Conservation (phyloP, 2,888 invertebrate genomes). For the Alentia gelatinosa region DNA sequence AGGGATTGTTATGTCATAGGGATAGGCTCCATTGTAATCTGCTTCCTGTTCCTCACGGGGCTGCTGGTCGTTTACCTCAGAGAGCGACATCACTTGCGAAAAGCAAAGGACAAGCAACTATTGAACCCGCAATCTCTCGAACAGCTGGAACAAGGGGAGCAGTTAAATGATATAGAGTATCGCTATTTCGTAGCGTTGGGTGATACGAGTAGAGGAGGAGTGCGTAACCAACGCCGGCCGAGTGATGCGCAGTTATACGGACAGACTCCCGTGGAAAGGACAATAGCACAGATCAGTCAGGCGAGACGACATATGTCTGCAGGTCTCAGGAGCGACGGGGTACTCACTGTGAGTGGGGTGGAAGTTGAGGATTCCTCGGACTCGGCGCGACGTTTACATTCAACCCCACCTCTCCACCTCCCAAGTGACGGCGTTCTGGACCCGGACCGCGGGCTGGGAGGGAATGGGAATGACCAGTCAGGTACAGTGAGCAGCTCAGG, state of each 20-base stretch:
- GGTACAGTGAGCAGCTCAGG: conserved; percentile 1
- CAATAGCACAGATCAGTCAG: background rate
- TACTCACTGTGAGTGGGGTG: background rate
- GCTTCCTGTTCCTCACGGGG: background rate
- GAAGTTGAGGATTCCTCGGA: background rate
- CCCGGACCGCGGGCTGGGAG: background rate
- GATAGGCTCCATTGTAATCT: background rate
- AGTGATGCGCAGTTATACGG: background rate
- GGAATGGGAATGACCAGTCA: background rate
- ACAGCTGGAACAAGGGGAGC: background rate
- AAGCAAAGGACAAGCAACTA: background rate
- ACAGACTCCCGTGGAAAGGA: background rate
- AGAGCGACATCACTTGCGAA: background rate
- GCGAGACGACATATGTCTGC: background rate
- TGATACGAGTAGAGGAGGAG: background rate
- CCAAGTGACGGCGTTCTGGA: background rate
- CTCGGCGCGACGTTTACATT: background rate
- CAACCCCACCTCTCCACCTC: background rate
- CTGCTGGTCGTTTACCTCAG: background rate
- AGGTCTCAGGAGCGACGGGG: background rate
- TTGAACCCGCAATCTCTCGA: background rate
- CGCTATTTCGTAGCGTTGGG: background rate
- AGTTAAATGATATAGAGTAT: too few relatives aligned
- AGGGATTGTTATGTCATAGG: background rate
- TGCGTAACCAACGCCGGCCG: background rate